Conservation (phyloP, 2,888 invertebrate species). For the Cantharis nigra region DNA sequence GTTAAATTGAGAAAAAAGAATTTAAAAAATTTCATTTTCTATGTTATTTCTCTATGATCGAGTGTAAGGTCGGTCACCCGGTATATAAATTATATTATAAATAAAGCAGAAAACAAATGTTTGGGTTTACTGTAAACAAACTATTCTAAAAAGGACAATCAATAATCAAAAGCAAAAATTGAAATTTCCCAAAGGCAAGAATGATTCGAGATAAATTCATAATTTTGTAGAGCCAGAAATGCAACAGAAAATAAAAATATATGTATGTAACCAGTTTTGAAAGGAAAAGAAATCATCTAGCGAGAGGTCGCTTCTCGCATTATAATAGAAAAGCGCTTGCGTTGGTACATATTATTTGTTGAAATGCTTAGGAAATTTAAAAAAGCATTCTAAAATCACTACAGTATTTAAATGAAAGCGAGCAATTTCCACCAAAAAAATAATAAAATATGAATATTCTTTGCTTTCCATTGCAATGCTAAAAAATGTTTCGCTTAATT, state of each 20-base stretch:
- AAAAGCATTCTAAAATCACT: not conserved
- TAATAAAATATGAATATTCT: not conserved
- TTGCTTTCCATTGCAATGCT: not conserved
- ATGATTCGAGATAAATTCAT: not conserved
- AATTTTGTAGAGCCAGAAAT: not conserved
- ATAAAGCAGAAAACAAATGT: not conserved
- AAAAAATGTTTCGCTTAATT: not conserved
- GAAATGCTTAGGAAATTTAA: not conserved
- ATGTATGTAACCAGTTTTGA: not conserved
- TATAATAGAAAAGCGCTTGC: not conserved
- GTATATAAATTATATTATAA: not conserved
- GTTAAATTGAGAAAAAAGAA: too few species aligned
- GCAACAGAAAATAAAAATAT: not conserved
- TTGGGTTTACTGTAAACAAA: not conserved
- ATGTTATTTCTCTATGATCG: too few species aligned
- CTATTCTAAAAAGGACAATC: not conserved
- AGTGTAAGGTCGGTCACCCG: too few species aligned
- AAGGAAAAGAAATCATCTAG: not conserved
- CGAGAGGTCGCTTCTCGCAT: not conserved
- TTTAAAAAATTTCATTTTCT: too few species aligned
- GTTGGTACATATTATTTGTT: not conserved
- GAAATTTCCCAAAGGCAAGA: too few species aligned
- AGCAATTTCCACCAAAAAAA: not conserved
- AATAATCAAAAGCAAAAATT: not conserved
- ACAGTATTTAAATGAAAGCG: not conserved